These are phyloP conservation scores for Reticulitermes lucifugus DNA, from an alignment of 2,888 invertebrate genomes.

Conservation along the genomic window DNA sequence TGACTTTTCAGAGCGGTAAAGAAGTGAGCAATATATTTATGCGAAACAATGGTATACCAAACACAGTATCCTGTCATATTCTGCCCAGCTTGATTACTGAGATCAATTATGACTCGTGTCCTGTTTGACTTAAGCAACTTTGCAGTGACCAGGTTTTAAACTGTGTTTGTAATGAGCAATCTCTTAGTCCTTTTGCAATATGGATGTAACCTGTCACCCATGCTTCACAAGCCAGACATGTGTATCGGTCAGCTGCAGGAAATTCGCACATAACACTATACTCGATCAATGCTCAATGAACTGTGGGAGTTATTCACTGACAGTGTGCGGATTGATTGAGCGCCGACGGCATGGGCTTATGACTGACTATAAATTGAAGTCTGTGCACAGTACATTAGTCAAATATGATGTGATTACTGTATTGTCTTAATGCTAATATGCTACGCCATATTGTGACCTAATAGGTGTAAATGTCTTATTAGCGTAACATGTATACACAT, in stretches of 20 bases:
- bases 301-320: neutral
- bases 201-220: no score
- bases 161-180: no score
- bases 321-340: neutral
- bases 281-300: neutral
- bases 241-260: neutral
- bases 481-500: slow-evolving; percentile 14
- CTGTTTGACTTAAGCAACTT: no score
- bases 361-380: slow-evolving; percentile 14
- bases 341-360: neutral
- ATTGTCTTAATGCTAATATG: slow-evolving; percentile 14
- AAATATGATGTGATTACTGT: slow-evolving; percentile 8
- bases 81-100: no score
- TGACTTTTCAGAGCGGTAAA: no score
- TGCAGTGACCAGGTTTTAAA: no score
- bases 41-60: no score
- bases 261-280: neutral
- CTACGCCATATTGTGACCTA: neutral
- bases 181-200: no score
- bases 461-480: slow-evolving; percentile 26
- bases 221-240: neutral
- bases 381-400: neutral
- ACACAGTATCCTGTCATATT: no score
- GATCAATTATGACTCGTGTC: no score
- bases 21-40: no score